Base-by-base conservation (phyloP, 2,888 invertebrate genomes). In the Pandemis corylana region DNA sequence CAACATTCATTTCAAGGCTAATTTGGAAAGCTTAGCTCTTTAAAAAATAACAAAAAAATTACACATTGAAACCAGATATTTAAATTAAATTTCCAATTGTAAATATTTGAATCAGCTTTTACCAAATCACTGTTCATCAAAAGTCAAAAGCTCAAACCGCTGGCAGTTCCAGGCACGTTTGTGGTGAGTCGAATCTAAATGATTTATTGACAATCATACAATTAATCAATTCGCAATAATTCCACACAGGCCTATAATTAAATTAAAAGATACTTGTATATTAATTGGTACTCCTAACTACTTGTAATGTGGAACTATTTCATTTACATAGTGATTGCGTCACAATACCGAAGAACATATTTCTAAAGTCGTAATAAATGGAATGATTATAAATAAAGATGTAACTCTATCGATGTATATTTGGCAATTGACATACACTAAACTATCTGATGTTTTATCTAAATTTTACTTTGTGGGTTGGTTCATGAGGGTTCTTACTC, bases 401-500 rank as follows among this genome's bases (percentile, higher is more conserved):
- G 75, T 71, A 63, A 66, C 82, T 87, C 85, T 83, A 85, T 75
- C 75, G 75, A 71, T 75, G 75, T 72, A 81, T 82, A 80, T 90
- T 92, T 92, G 92, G 92, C 92, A 92, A 92, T 92, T 92, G 92
- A 92, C 92, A 85, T 88, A 87, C 86, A 85, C 83, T 84, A 77
- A 80, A 80, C 81, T 81, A 73, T 68, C 56, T 75, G 68, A 71
- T 72, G 68, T 67, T 68, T 56, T 64, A 62, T 67, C 53, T 70
- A 67, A 61, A 53, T 67, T 44, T 84, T 89, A 90, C 83, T 90
- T 92, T 82, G 83, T 89, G 78, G 86, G 89, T 80, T 90, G 87
- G 78, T 88, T 89, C 90, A 93, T 93, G 13, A 93, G 84, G 61
- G 92, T 82, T 78, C 89, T 81, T 9, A 94, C 93, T 82, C 92